Evolutionary conservation across 2,797 vertebrate genomes (phyloP).

Genomic region (Phrynocephalus guinanensis): DNA sequence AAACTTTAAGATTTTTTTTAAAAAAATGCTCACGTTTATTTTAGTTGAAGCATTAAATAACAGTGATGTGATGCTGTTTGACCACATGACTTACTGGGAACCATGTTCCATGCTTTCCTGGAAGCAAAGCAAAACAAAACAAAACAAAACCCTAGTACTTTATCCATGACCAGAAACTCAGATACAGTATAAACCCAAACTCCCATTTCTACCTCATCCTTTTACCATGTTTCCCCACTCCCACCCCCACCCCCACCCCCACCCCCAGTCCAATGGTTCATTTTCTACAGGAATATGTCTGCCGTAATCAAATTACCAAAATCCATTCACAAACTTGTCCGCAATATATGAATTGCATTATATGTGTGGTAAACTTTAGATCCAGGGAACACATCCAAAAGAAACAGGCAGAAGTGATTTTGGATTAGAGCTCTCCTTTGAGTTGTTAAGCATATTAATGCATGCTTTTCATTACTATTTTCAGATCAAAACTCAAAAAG

Average conservation of each 20-base stretch:
- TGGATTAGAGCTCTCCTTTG: not conserved
- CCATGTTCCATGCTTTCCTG: not conserved
- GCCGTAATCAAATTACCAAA: not conserved
- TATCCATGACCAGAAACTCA: not conserved
- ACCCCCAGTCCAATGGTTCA: not conserved
- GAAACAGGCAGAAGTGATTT: not conserved
- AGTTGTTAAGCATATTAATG: not conserved
- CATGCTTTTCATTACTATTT: not conserved
- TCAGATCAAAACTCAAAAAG: slow-evolving; percentile 4
- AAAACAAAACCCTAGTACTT: not conserved
- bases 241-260: too few relatives aligned
- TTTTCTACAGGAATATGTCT: not conserved
- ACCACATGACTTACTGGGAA: not conserved
- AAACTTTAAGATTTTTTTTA: too few relatives aligned
- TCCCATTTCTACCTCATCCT: not conserved
- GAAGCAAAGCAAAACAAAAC: not conserved
- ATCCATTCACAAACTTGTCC: not conserved
- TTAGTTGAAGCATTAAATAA: not conserved
- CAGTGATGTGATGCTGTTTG: not conserved
- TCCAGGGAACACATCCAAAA: not conserved
- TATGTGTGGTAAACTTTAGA: not conserved
- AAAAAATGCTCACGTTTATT: too few relatives aligned
- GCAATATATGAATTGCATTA: not conserved
- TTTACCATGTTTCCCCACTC: not conserved
- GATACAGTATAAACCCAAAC: not conserved